Evolutionary conservation across 2,888 invertebrate genomes (phyloP), one percentile per base, ranked within the genome.

Genomic region (Lasius platythorax): DNA sequence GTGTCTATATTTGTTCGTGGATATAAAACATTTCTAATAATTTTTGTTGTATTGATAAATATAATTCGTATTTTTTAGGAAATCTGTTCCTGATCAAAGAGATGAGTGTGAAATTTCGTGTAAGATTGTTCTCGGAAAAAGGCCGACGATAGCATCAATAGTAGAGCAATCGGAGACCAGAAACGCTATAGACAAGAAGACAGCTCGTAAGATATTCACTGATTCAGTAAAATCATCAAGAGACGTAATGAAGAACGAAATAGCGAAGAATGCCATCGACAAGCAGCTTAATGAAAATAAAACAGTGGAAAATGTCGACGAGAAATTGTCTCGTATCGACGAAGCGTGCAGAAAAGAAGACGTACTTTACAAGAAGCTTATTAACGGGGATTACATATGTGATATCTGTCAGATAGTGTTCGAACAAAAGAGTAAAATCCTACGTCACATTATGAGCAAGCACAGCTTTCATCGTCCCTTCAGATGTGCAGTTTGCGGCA

Each of bases 401-500:
- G 88, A 90, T 50, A 90, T 91, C 30, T 91, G 89, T 23, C 85
- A 88, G 8, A 82, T 64, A 30, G 86, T 61, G 0, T 93, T 92
- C 79, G 82, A 87, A n/a, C 92, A 91, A 53, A 91, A 91, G 70
- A 92, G 90, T 61, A 92, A 92, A 70, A 91, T 93, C 2, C 76
- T 92, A 0, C 91, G 91, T 0, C 92, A 93, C 61, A 90, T 93
- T 50, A 91, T 78, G 56, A 92, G 91, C 83, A 93, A 92, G 68
- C 93, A 93, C 87, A 93, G 92, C 43, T 91, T 88, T 43, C 90
- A 90, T 56, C 89, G 93, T 0, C 91, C 91, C 0, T 93, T 92
- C 79, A 89, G 92, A 50, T 93, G 92, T 53, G 61, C 83, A 0
- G 40, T 58, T 9, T 93, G 93, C 53, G 68, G 86, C 2, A 93